Percentiles rank a stretch among this genome's conserved stretches.
Conservation (phyloP, 2,797 vertebrate species). For the Cyclura pinguis region DNA sequence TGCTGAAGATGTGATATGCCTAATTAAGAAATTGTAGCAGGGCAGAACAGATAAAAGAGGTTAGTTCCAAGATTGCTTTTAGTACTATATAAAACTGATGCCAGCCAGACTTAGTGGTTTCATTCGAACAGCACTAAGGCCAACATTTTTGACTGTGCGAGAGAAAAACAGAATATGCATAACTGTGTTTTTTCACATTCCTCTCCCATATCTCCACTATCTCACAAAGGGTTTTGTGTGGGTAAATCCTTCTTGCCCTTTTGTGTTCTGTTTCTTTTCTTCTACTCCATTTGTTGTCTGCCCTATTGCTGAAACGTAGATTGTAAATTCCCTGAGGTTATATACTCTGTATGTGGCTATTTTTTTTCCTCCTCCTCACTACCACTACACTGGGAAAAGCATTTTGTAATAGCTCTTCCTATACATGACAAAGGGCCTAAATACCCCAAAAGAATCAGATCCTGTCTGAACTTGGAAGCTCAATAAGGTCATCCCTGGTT, state of each 20-base stretch:
- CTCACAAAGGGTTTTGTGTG: not conserved
- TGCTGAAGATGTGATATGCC: slow-evolving; percentile 41
- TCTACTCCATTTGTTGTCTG: not conserved
- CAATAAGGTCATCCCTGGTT: too few relatives aligned
- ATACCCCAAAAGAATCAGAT: too few relatives aligned
- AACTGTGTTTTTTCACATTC: not conserved
- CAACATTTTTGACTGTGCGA: slow-evolving; percentile 49
- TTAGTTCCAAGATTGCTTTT: slow-evolving; percentile 38
- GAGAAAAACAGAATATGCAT: slow-evolving; percentile 27
- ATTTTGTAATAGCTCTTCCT: slow-evolving; percentile 1
- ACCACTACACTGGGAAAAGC: not conserved
- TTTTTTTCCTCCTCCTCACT: not conserved
- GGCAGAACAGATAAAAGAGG: slow-evolving; percentile 10
- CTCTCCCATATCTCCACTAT: not conserved
- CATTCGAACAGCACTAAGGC: not conserved
- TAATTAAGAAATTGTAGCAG: slow-evolving; percentile 1
- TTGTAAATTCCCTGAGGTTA: not conserved
- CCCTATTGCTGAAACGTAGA: not conserved
- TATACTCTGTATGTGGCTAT: too few relatives aligned
- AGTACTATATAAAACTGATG: slow-evolving; percentile 14
- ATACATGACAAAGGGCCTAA: not conserved
- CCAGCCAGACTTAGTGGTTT: not conserved
- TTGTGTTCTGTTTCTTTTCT: not conserved
- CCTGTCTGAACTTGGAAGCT: too few relatives aligned
- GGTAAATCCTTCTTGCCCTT: not conserved